These are phyloP conservation scores for Eulemur rubriventer DNA, from an alignment of 2,797 vertebrate species.

Conservation along the genomic window DNA sequence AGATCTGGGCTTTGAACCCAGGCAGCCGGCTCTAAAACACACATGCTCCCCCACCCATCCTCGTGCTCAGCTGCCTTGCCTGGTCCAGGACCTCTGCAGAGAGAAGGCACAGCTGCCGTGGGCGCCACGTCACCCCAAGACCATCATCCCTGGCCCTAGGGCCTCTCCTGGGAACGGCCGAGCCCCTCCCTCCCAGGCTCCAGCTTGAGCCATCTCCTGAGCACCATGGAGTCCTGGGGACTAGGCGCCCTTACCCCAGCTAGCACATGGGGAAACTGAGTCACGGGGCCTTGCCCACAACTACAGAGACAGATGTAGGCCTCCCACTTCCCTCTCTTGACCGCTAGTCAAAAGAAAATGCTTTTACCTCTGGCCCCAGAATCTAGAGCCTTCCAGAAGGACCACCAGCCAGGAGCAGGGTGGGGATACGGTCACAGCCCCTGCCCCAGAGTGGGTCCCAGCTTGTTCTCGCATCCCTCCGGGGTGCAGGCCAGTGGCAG, in stretches of 20 bases:
- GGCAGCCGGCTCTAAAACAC: not conserved
- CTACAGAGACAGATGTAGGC: not conserved
- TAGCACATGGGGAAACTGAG: not conserved
- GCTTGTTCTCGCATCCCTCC: not conserved
- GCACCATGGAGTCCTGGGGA: not conserved
- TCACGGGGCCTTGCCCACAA: not conserved
- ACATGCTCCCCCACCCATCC: accelerated
- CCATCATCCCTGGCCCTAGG: not conserved
- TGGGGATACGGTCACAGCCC: not conserved
- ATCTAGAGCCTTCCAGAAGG: not conserved
- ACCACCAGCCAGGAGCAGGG: not conserved
- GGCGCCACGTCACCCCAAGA: accelerated
- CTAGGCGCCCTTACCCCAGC: not conserved
- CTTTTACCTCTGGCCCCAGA: not conserved
- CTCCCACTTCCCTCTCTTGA: not conserved
- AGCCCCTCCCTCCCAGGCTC: not conserved
- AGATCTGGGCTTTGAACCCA: no score
- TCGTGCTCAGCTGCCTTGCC: not conserved
- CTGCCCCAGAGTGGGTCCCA: not conserved
- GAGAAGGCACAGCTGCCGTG: not conserved
- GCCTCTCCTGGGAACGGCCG: not conserved
- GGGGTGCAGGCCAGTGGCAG: not conserved
- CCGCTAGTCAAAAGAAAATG: not conserved
- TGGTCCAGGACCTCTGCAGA: not conserved
- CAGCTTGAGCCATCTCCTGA: not conserved